A percentile compares a stretch with the other conserved stretches of the same genome.
Evolutionary conservation across 2,888 invertebrate genomes (phyloP).

Genomic region (Mesorhabditis spiculigera): DNA sequence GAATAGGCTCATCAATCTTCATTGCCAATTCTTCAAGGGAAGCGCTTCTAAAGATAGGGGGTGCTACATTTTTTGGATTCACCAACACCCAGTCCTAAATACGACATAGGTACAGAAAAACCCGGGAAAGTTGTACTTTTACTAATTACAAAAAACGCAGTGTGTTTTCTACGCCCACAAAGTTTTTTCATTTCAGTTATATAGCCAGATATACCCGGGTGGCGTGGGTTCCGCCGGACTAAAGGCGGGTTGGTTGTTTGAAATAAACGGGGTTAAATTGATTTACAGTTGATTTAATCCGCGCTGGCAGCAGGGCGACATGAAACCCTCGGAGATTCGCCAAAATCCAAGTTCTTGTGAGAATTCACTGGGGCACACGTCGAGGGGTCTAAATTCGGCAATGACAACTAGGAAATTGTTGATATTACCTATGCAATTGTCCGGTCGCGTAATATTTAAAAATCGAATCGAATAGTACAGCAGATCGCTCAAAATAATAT

Average conservation of each 20-base stretch:
- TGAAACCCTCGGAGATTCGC: constrained; percentile 43
- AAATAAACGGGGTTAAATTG: constrained; percentile 1
- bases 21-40: constrained; percentile 46
- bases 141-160: not conserved
- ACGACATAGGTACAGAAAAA: not conserved
- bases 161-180: not conserved
- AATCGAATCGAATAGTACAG: constrained; percentile 47
- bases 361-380: constrained; percentile 44
- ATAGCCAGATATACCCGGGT: not conserved
- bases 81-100: not conserved
- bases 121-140: not conserved
- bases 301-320: constrained; percentile 49
- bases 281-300: constrained; percentile 42
- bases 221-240: not conserved
- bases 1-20: constrained; percentile 35
- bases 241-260: not conserved
- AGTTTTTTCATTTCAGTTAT: not conserved
- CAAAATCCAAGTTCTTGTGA: constrained; percentile 44
- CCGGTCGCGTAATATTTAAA: constrained; percentile 53
- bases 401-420: not conserved
- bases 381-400: constrained; percentile 30
- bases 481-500: constrained; percentile 55
- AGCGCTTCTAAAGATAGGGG: constrained; percentile 33
- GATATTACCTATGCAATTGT: not conserved
- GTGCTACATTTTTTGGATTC: too few species aligned